Percentiles rank a stretch among this genome's conserved stretches.
These are phyloP conservation scores for Scophthalmus maximus DNA, from an alignment of 2,113 vertebrate genomes.

Conservation along the genomic window DNA sequence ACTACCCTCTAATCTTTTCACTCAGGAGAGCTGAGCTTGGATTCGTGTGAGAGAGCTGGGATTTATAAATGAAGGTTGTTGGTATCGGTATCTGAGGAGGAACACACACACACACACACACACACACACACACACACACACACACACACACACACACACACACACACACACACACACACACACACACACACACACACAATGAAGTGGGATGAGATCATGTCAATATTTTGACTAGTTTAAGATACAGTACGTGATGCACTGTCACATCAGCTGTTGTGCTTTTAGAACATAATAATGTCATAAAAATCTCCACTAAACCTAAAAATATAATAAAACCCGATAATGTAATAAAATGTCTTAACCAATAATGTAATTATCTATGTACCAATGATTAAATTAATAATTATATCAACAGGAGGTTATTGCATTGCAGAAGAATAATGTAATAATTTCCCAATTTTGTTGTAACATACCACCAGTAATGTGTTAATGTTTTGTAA, in stretches of 20 bases:
- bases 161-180: neutral
- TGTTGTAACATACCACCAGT: no score
- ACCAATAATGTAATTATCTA: no score
- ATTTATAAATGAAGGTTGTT: slow-evolving; percentile 36
- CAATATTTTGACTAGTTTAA: neutral
- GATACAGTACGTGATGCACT: neutral
- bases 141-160: neutral
- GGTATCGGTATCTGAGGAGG: neutral
- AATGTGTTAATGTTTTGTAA: no score
- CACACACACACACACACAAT: neutral
- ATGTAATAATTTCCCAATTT: no score
- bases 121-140: neutral
- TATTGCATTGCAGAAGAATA: no score
- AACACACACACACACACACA: neutral
- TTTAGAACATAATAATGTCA: no score
- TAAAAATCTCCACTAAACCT: no score
- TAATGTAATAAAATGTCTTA: no score
- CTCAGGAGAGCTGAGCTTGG: slow-evolving; percentile 45
- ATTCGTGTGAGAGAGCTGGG: slow-evolving; percentile 27
- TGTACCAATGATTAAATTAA: no score
- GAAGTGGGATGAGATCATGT: no score
- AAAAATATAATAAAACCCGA: no score
- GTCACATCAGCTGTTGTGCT: neutral
- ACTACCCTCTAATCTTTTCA: slow-evolving; percentile 67
- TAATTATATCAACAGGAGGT: no score